Evolutionary conservation across 1,140 invertebrate genomes (phyloP), one percentile per base, ranked within the genome.

Genomic region (Drosophila trapezifrons): DNA sequence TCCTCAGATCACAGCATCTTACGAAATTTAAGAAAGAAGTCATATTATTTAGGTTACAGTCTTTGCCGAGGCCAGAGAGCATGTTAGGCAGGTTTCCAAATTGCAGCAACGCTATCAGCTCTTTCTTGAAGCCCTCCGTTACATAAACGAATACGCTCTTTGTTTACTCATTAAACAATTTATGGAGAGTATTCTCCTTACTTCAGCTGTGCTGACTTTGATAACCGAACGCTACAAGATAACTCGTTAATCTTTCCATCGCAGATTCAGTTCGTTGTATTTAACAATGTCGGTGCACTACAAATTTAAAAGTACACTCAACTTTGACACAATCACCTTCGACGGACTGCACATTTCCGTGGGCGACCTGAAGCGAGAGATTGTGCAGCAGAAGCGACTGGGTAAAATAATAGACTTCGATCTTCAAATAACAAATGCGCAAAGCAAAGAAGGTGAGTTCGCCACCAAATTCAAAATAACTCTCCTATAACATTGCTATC

Each of bases 291-390:
- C 98, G 83, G 97, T 99, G 65, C 98, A 99, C 93, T 99, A 99
- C 93, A 99, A 99, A 93, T 99, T 99, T 92, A 99, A 99, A 93
- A 98, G 97, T 83, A 96, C 97, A 52, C 94, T 98, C 80, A 97
- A 98, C 90, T 98, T 96, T 93, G 98, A 99, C 92, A 98, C 98
- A 5, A 96, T 99, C 46, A 98, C 97, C 20, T 99, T 99, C 92
- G 98, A 99, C 95, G 98, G 98, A 45, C 93, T 99, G 32, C 96
- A 98, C 91, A 99, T 99, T 90, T 98, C 97, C 46, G 96, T 99
- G 73, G 95, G 95, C 20, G 98, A 99, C 92, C 94, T 99, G 52
- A 99, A 99, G 93, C 97, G 97, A 87, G 95, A 96, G 45, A 99
- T 99, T 76, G 95, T 98, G 70, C 96, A 98, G 89, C 98, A 99